Evolutionary conservation across 2,113 vertebrate species (phyloP), one percentile per base, ranked within the genome.

Genomic region (Gymnogyps californianus): DNA sequence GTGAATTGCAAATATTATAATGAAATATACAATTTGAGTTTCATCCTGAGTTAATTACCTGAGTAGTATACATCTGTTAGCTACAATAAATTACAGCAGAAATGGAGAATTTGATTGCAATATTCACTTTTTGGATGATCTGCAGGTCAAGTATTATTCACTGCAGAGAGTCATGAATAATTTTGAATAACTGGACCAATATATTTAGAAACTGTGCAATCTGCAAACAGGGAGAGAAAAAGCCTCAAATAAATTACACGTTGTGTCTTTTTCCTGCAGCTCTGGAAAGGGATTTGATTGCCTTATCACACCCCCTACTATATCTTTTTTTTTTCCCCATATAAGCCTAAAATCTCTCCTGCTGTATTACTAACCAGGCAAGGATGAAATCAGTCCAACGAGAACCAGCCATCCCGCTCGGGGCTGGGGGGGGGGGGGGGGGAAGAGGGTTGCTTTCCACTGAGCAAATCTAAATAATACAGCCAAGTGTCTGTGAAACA

Each of bases 111-210:
- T 89, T 87, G 78, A 71, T 67, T 96, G 76, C 72, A 82, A 58
- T 87, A 84, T 70, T 95, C 91, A 85, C 46, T 86, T 92, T 84
- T 52, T 9, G 12, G 36, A 38, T 77, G 74, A 92, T 89, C 70
- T 80, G 51, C 71, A 80, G 78, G 70, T 93, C 54, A 55, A 94
- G 81, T 91, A 55, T 62, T 96, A 91, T 80, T 66, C 75, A 74
- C 81, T 70, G 72, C 94, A 94, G 71, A 90, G 87, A 85, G 31
- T 83, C 3, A 74, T 70, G n/a, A 96, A 91, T 93, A 88, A 88
- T 94, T 94, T 49, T 93, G 62, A 94, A 64, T 86, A 88, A 91
- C 84, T 75, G 87, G 51, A 90, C 89, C 58, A 90, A n/a, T 88
- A 83, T 83, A 78, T 93, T 96, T 96, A 95, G 91, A 88, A 93